A percentile compares a stretch with the other conserved stretches of the same genome.
Evolutionary conservation across 2,888 invertebrate species (phyloP).

Genomic region (Chrysolina americana): DNA sequence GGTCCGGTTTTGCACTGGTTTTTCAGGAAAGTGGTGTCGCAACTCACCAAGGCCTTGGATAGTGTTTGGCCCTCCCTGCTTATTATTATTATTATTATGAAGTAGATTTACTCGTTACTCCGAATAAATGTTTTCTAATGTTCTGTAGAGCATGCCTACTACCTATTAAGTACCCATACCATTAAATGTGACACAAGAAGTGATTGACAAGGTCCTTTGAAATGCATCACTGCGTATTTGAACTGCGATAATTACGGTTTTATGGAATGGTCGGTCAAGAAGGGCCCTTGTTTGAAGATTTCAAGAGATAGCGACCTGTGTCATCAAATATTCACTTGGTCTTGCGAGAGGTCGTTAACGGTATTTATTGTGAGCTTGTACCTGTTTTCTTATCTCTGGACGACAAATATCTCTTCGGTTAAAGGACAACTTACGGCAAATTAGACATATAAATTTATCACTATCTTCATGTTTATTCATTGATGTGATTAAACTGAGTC

Average conservation of each 20-base stretch:
- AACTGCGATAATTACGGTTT: too few relatives aligned
- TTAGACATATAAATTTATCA: conserved; percentile 50
- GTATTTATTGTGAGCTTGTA: conserved; percentile 55
- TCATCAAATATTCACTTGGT: conserved; percentile 52
- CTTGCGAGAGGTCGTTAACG: conserved; percentile 53
- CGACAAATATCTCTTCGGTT: conserved; percentile 52
- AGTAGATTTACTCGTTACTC: too few relatives aligned
- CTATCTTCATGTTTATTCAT: conserved; percentile 44
- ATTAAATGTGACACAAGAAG: too few relatives aligned
- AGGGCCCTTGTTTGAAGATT: not conserved
- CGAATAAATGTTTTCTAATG: too few relatives aligned
- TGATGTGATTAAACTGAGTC: conserved; percentile 19
- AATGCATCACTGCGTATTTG: not conserved
- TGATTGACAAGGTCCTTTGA: not conserved
- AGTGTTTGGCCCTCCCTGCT: too few relatives aligned
- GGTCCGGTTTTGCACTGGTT: too few relatives aligned
- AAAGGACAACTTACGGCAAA: conserved; percentile 55
- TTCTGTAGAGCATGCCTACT: too few relatives aligned
- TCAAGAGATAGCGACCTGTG: conserved; percentile 25
- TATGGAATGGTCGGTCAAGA: not conserved
- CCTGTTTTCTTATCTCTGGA: conserved; percentile 57
- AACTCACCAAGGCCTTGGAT: too few relatives aligned
- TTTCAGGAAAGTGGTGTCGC: too few relatives aligned
- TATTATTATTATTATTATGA: too few relatives aligned
- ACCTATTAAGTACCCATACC: too few relatives aligned